Conservation (phyloP, 2,888 invertebrate species). For the Dynastes grantii region DNA sequence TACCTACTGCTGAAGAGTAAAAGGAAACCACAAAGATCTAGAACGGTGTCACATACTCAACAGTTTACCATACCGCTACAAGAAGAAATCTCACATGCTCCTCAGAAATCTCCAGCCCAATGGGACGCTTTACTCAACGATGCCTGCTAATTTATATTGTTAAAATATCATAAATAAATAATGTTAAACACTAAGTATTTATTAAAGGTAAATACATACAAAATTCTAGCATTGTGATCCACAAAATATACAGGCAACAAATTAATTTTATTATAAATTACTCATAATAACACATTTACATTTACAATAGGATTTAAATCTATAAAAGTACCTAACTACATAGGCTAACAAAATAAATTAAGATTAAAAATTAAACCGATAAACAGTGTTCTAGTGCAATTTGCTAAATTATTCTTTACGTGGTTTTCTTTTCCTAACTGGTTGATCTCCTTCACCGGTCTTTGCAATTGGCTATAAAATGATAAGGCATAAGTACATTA, state of each 20-base stretch:
- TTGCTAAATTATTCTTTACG: conserved; percentile 64
- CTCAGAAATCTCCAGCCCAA: conserved; percentile 35
- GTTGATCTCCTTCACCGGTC: conserved; percentile 60
- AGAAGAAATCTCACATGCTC: conserved; percentile 52
- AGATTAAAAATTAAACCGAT: conserved; percentile 18
- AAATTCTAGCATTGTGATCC: conserved; percentile 48
- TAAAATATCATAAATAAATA: conserved; percentile 6
- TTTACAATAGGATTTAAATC: conserved; percentile 39
- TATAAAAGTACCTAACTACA: conserved; percentile 41
- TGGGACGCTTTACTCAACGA: conserved; percentile 37
- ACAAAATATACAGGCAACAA: conserved; percentile 50
- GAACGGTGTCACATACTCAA: conserved; percentile 60
- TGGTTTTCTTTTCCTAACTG: conserved; percentile 66
- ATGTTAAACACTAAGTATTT: conserved; percentile 47
- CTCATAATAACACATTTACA: conserved; percentile 48
- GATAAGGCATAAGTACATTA: not conserved
- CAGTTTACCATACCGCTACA: conserved; percentile 58
- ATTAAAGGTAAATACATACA: conserved; percentile 48
- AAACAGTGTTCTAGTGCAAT: conserved; percentile 43
- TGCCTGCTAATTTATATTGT: conserved; percentile 14
- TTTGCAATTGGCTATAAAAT: conserved; percentile 55
- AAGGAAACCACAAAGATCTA: conserved; percentile 54
- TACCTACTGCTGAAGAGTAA: conserved; percentile 59
- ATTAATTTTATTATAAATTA: conserved; percentile 42
- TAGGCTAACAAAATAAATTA: conserved; percentile 51